A percentile compares a stretch with the other conserved stretches of the same genome.
phyloP scores from a whole-genome alignment of 2,888 invertebrate species.

The Platycheirus rosarum region DNA sequence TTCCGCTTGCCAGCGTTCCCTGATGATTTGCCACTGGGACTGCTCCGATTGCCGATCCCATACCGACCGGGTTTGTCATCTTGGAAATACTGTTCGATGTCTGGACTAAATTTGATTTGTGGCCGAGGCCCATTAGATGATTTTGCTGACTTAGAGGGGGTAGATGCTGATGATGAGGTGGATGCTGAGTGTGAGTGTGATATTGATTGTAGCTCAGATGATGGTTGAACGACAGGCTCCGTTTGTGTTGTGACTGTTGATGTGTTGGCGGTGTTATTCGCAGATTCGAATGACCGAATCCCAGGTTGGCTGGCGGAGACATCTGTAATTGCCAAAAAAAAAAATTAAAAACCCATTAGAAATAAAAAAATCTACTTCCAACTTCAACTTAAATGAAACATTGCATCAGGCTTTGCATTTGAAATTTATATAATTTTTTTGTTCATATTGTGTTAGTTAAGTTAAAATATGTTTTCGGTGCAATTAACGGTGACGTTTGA shows the following conservation, averaged over 20 bases:
- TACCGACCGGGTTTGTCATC: constrained; percentile 81
- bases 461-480: constrained; percentile 64
- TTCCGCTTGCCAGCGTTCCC: constrained; percentile 83
- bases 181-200: constrained; percentile 82
- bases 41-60: constrained; percentile 75
- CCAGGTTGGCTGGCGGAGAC: constrained; percentile 84
- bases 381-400: constrained; percentile 21
- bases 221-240: constrained; percentile 88
- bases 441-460: constrained; percentile 59
- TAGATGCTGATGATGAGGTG: constrained; percentile 84
- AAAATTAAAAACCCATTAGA: no score
- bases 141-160: constrained; percentile 85
- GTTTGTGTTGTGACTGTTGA: constrained; percentile 86
- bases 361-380: no score
- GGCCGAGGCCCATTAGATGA: constrained; percentile 83
- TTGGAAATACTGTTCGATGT: constrained; percentile 85
- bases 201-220: constrained; percentile 88
- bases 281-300: constrained; percentile 77
- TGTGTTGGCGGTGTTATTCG: constrained; percentile 84
- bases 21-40: constrained; percentile 76
- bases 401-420: constrained; percentile 71
- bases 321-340: constrained; percentile 83
- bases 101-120: constrained; percentile 83
- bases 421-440: constrained; percentile 32
- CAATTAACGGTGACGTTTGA: constrained; percentile 61